Conservation (phyloP, 1,140 invertebrate genomes). For the Pogonomyrmex californicus region DNA sequence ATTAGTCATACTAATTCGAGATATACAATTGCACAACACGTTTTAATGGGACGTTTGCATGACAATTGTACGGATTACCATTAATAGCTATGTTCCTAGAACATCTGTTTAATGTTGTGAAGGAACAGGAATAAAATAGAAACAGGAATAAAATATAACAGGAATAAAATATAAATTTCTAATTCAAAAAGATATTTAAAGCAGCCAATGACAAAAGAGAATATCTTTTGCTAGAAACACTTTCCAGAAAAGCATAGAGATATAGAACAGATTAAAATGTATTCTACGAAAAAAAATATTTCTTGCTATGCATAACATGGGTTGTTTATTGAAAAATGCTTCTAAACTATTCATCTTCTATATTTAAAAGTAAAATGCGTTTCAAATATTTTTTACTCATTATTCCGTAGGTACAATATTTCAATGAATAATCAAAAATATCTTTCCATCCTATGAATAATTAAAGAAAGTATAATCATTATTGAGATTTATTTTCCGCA, state of each 20-base stretch:
- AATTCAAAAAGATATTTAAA: constrained; percentile 6
- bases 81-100: neutral
- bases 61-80: neutral
- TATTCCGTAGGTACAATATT: neutral
- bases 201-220: neutral
- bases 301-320: neutral
- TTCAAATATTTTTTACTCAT: neutral
- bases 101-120: neutral
- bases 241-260: constrained; percentile 48
- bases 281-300: constrained; percentile 45
- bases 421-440: too few relatives aligned
- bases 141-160: neutral
- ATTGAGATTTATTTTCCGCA: neutral
- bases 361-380: neutral
- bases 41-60: constrained; percentile 4
- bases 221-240: constrained; percentile 22
- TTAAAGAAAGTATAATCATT: neutral
- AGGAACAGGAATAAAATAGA: too few relatives aligned
- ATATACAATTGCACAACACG: neutral
- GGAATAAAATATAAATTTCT: too few relatives aligned
- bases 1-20: constrained; percentile 12
- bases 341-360: neutral
- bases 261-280: constrained; percentile 60
- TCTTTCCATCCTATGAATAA: neutral
- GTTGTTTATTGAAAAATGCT: neutral